Conservation (phyloP, 2,888 invertebrate species). For the Quadriops clusia region DNA sequence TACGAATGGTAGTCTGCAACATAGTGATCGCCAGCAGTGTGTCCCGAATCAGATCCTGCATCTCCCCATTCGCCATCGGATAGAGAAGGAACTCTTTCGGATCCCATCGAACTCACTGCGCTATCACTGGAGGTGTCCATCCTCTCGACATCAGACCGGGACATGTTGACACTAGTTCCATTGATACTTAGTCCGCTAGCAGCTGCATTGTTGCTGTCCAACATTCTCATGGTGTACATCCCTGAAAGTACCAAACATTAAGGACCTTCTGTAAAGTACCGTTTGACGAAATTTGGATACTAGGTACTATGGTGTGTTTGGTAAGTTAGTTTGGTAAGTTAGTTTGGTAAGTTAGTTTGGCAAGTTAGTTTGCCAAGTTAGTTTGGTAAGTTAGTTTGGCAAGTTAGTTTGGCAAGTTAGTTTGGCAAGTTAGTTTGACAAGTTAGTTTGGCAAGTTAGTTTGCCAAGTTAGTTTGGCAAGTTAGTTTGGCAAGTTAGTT, state of each 20-base stretch:
- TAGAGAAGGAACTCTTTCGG: conserved; percentile 75
- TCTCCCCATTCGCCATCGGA: conserved; percentile 90
- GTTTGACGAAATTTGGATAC: no score
- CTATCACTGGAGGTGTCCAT: conserved; percentile 82
- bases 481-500: no score
- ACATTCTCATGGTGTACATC: conserved; percentile 80
- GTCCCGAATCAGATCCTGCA: conserved; percentile 68
- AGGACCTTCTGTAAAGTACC: no score
- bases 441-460: no score
- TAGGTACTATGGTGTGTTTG: no score
- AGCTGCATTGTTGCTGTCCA: conserved; percentile 45
- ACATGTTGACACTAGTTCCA: conserved; percentile 27
- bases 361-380: no score
- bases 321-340: no score
- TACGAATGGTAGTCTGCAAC: conserved; percentile 72
- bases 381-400: no score
- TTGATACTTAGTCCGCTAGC: conserved; percentile 30
- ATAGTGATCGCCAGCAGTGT: conserved; percentile 48
- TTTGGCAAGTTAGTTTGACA: no score
- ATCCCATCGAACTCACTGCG: conserved; percentile 87
- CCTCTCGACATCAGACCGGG: conserved; percentile 47
- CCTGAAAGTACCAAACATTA: conserved; percentile 44
- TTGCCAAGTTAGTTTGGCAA: no score
- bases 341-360: no score
- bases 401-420: no score